Base-by-base conservation (phyloP, 1,140 invertebrate genomes). In the Zaprionus lachaisei region DNA sequence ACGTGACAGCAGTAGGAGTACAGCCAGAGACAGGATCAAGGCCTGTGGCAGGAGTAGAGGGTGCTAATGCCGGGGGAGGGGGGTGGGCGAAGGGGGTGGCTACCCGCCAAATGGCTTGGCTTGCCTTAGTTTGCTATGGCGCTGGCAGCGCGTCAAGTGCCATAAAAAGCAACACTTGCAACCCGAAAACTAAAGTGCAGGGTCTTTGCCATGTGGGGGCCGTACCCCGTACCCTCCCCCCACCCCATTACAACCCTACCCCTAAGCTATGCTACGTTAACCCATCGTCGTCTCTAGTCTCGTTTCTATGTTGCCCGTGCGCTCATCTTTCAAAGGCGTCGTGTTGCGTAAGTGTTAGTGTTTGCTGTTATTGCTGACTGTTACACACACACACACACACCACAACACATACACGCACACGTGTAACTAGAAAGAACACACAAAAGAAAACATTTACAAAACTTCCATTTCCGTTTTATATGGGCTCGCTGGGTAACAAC, bases 371-470 rank as follows among this genome's bases (percentile, higher is more conserved):
- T 77, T 77, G 58, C 75, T 68, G 44, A 69, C 26, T 37, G 44
- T 61, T 51, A 28, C 38, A 75, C 60, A 75, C 15, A 41, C 54
- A 41, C 14, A 17, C 15, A 41, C 26, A 28, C 37, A n/a, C 54
- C 14, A 22, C 47, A 20, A 49, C 15, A 62, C 22, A 44, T 20
- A 49, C 22, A 44, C 20, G 24, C 41, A 38, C 47, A 58, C 31
- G 37, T 69, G 28, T 65, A 71, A 84, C 57, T 66, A 55, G 58
- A 87, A 87, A 70, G 82, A 83, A 87, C 75, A 79, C 63, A 84
- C 83, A 87, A 87, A 87, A 87, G 84, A 87, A 87, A 87, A 89
- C 84, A 87, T 87, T 87, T 90, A 90, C 84, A 89, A 90, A 89
- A 89, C 84, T 89, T 89, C 85, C 85, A 89, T 89, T 89, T 89